Conservation (phyloP, 2,888 invertebrate genomes). For the Apoda limacodes region DNA sequence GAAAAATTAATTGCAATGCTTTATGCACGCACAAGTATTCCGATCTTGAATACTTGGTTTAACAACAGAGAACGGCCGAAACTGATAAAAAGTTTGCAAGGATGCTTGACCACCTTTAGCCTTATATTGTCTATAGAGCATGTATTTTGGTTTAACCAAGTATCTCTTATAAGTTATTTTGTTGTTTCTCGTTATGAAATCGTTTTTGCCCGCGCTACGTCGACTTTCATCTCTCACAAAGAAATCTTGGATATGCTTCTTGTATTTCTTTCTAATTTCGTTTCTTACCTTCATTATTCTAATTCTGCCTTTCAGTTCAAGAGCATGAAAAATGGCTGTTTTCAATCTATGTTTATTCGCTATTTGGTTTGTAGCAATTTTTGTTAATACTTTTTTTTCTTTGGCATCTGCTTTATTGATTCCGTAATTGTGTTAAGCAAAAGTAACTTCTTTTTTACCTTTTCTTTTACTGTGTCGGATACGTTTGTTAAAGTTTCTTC, state of each 20-base stretch:
- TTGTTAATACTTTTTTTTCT: conserved; percentile 10
- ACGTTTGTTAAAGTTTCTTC: conserved; percentile 16
- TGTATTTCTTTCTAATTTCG: neutral
- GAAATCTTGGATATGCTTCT: conserved; percentile 1
- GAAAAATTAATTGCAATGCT: conserved; percentile 16
- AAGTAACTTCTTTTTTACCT: conserved; percentile 14
- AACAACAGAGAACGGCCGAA: conserved; percentile 20
- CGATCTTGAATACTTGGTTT: conserved; percentile 14
- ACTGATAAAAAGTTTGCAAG: conserved; percentile 16
- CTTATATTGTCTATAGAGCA: conserved; percentile 19
- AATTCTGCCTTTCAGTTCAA: conserved; percentile 5
- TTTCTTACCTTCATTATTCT: neutral
- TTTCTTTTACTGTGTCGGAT: conserved; percentile 12
- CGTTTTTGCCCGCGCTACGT: conserved; percentile 19
- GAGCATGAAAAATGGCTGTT: conserved; percentile 6
- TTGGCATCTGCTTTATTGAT: conserved; percentile 9
- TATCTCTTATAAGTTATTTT: conserved; percentile 17
- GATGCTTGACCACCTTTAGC: conserved; percentile 16
- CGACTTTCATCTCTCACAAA: conserved; percentile 16
- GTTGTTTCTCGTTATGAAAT: conserved; percentile 16
- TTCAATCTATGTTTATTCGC: conserved; percentile 9
- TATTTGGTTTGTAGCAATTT: conserved; percentile 14
- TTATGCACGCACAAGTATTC: conserved; percentile 19
- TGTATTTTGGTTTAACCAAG: conserved; percentile 14
- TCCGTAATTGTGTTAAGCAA: conserved; percentile 13